phyloP scores from a whole-genome alignment of 92 coral and sea anemone genomes.

The Epizoanthus rinbou region DNA sequence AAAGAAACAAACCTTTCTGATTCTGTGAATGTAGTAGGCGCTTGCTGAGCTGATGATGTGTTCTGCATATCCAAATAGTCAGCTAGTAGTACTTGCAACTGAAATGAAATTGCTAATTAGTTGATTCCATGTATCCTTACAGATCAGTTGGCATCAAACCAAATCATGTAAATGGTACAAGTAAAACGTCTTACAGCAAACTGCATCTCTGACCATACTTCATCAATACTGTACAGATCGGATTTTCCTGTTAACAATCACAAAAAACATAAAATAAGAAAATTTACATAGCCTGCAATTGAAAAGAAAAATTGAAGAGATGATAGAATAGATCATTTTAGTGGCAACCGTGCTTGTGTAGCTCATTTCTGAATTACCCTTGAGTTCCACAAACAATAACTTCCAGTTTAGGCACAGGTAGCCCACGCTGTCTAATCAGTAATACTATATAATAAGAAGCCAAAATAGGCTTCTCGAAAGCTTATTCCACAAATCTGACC shows the following conservation, averaged over 20 bases:
- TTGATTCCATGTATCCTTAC: background rate
- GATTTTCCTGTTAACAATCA: slow-evolving; percentile 55
- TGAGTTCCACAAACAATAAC: too few species aligned
- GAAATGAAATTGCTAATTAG: slow-evolving; percentile 13
- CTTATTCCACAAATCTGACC: too few species aligned
- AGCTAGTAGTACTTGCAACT: slow-evolving; percentile 89
- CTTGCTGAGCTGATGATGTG: slow-evolving; percentile 78
- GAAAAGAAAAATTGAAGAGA: too few species aligned
- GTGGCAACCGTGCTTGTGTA: too few species aligned
- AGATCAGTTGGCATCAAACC: background rate
- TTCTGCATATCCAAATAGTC: slow-evolving; percentile 96
- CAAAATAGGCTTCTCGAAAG: too few species aligned
- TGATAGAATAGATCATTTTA: too few species aligned
- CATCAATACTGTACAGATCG: slow-evolving; percentile 87
- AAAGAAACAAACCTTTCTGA: slow-evolving; percentile 74
- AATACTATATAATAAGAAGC: too few species aligned
- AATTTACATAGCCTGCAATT: too few species aligned
- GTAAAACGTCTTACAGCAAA: slow-evolving; percentile 77
- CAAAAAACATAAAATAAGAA: background rate
- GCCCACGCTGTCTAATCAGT: too few species aligned
- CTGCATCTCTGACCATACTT: slow-evolving; percentile 99
- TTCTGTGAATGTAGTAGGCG: slow-evolving; percentile 82
- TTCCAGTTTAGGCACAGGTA: too few species aligned
- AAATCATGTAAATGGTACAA: background rate
- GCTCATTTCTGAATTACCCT: too few species aligned